Evolutionary conservation across 2,888 invertebrate genomes (phyloP), one percentile per base, ranked within the genome.

Genomic region (Lithophane leautieri): DNA sequence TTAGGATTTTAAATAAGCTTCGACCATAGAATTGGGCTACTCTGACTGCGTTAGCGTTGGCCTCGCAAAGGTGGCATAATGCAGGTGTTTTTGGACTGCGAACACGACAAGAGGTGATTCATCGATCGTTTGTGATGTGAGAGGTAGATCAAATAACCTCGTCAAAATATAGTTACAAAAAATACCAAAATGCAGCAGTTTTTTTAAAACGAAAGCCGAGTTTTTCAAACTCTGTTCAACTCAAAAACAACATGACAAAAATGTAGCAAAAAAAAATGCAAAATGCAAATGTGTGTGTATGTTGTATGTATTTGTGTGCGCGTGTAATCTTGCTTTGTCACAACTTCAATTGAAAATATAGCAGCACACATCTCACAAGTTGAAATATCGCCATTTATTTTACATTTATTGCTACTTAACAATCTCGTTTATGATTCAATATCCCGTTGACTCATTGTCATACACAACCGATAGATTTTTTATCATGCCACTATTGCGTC

Each of bases 401-500:
- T 11, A 47, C 44, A 69, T 14, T 62, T 40, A 78, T n/a, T 76
- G 8, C n/a, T 11, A 47, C 28, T 34, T 9, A 60, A n/a, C 7
- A 34, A 63, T 63, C 62, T 63, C 52, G 1, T 25, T 56, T n/a
- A 44, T 76, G 77, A 70, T 76, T 76, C 50, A 76, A 76, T 67
- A 67, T 76, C 19, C 60, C n/a, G 54, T 63, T 67, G 67, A 76
- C 6, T 70, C 67, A 70, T 1, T 58, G 44, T 25, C 19, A 56
- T 40, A 25, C 14, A 65, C 4, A 56, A 66, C 22, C 56, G n/a
- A 22, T 16, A 42, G 3, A 56, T 47, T 65, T 78, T 60, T 52
- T 70, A 79, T 83, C 79, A 61, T n/a, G 28, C 62, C 56, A 61
- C 56, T 63, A 60, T 82, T 82, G 70, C 84, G 63, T 84, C 82